Conservation (phyloP, 2,113 vertebrate species). For the Corydoras sp. region DNA sequence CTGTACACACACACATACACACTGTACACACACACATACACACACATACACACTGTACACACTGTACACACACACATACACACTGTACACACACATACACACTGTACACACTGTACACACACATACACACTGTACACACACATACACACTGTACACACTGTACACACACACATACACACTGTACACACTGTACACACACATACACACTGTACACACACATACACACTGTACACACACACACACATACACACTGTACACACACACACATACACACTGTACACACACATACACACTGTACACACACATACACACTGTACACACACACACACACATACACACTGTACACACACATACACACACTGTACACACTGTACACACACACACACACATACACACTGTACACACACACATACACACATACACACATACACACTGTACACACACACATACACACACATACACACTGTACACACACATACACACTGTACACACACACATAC, state of each 20-base stretch:
- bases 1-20: slow-evolving; percentile 19
- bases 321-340: too few relatives aligned
- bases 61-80: not conserved
- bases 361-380: too few relatives aligned
- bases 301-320: not conserved
- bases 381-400: too few relatives aligned
- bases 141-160: not conserved
- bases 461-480: too few relatives aligned
- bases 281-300: not conserved
- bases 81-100: not conserved
- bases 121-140: not conserved
- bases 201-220: not conserved
- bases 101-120: not conserved
- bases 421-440: too few relatives aligned
- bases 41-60: not conserved
- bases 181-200: not conserved
- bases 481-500: too few relatives aligned
- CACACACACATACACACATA: too few relatives aligned
- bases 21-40: not conserved
- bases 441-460: too few relatives aligned
- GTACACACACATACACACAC: too few relatives aligned
- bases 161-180: not conserved
- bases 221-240: not conserved
- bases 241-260: not conserved
- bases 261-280: not conserved